These are phyloP conservation scores for Pristionchus exspectatus DNA, from an alignment of 2,888 invertebrate species.

Conservation along the genomic window DNA sequence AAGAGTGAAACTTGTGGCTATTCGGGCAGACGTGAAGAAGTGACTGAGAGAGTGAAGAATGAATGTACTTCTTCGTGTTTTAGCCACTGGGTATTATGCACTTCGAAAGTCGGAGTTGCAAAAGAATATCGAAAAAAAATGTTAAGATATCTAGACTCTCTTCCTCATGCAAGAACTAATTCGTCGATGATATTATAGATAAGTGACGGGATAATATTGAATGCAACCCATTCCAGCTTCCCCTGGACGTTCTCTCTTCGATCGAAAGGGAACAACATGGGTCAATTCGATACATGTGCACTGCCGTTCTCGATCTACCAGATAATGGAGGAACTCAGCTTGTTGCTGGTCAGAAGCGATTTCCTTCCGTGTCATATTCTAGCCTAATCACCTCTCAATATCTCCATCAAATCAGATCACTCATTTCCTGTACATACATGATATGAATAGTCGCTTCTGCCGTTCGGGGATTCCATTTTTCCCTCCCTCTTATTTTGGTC, in stretches of 20 bases:
- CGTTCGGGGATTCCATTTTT: too few species aligned
- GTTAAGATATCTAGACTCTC: not conserved
- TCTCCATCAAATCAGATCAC: too few species aligned
- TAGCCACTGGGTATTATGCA: not conserved
- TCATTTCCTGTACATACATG: not conserved
- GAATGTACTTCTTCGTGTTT: not conserved
- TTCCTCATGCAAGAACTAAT: not conserved
- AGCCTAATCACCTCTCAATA: too few species aligned
- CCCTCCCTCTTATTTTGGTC: too few species aligned
- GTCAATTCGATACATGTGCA: slow-evolving; percentile 72
- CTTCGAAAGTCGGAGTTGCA: not conserved
- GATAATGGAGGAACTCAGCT: slow-evolving; percentile 77
- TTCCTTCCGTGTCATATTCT: too few species aligned
- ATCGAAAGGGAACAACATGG: slow-evolving; percentile 37
- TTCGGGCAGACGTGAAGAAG: not conserved
- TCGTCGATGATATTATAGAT: not conserved
- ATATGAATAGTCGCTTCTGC: too few species aligned
- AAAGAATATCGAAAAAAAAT: too few species aligned
- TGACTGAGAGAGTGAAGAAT: not conserved
- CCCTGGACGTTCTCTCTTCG: slow-evolving; percentile 51
- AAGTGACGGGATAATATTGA: too few species aligned
- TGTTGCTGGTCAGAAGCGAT: slow-evolving; percentile 68
- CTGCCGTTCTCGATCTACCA: slow-evolving; percentile 75
- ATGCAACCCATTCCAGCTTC: slow-evolving; percentile 22
- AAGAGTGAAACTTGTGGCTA: slow-evolving; percentile 30